phyloP scores from a whole-genome alignment of 2,888 invertebrate species.

The Pimpla rufipes region DNA sequence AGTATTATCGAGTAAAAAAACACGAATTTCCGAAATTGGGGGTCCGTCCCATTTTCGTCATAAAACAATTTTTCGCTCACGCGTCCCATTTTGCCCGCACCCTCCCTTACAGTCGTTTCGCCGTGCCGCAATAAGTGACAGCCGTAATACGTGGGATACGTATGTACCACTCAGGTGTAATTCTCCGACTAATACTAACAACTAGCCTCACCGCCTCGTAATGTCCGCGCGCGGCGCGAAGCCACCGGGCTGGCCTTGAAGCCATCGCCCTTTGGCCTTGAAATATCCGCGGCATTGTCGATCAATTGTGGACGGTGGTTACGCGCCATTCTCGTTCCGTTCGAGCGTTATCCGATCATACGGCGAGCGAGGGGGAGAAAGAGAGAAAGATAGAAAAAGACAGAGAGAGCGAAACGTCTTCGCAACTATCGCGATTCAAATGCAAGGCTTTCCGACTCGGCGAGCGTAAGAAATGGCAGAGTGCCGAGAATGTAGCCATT shows the following conservation, averaged over 20 bases:
- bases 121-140: not conserved
- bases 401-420: conserved; percentile 18
- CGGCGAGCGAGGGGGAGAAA: not conserved
- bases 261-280: conserved; percentile 50
- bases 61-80: no score
- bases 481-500: not conserved
- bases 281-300: conserved; percentile 41
- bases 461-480: not conserved
- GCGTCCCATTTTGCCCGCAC: no score
- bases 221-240: conserved; percentile 2
- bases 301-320: conserved; percentile 43
- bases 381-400: not conserved
- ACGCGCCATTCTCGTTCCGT: conserved; percentile 14
- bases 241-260: conserved; percentile 51
- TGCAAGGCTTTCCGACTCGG: not conserved
- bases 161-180: no score
- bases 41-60: no score
- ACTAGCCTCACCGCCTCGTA: not conserved
- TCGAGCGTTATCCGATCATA: conserved; percentile 19
- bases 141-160: not conserved
- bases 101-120: no score
- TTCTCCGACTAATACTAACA: not conserved
- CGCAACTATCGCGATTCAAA: conserved; percentile 21
- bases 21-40: no score
- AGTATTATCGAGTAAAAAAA: no score